Base-by-base conservation (phyloP, 2,797 vertebrate species). In the Avahi laniger region DNA sequence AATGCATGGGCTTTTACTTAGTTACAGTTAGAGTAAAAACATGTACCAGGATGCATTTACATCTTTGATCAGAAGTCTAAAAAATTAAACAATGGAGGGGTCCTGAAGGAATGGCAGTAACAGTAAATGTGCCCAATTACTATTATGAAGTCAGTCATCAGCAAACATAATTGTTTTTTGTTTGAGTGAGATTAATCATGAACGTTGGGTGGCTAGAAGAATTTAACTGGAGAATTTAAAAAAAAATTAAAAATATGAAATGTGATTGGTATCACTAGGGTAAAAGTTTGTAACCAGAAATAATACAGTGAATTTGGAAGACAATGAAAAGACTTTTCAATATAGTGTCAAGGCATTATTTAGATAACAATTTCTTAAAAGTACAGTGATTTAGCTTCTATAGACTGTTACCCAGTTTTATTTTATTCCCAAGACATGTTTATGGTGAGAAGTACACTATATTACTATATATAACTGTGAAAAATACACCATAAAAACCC, bases 301-400 rank as follows among this genome's bases (percentile, higher is more conserved):
- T 35, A 80, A 82, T 1, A 33, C 22, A 76, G 28, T 54, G 46
- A 76, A 59, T 70, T 75, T 89, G 48, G 54, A 79, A 91, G 73
- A 86, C 13, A 48, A 4, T 1, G n/a, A 52, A 79, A 33, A 86
- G 63, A 70, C 14, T 76, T 78, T 30, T 24, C 54, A 72, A 61
- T 0, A n/a, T 2, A 41, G 7, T 82, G 90, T 95, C 38, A 91
- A 67, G 41, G 38, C 95, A 95, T 89, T 94, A 0, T 70, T 81
- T 97, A 93, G 59, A 83, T 63, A 52, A 48, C 0, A 69, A 24
- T 50, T 93, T 79, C 63, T 95, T 96, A 69, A 54, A 90, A 81
- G 72, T 85, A 72, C 33, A 86, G 20, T 67, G 50, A 96, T 93
- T 95, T 81, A n/a, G n/a, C 95, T 84, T 97, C 91, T 57, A 63